Base-by-base conservation (phyloP, 2,888 invertebrate species). In the Aporophyla nigra region DNA sequence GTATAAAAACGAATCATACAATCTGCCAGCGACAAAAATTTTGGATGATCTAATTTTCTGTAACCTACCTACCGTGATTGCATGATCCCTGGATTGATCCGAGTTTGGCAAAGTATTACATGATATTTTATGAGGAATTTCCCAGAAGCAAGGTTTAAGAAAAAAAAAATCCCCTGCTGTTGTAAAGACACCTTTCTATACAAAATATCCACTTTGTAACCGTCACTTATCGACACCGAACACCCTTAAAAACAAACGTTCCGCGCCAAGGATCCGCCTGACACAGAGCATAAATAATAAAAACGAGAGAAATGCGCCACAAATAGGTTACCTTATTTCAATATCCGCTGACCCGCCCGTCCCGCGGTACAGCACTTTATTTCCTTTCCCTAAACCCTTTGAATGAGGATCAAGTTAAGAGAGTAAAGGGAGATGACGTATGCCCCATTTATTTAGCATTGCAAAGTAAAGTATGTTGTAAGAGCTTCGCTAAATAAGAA, bases 261-360 rank as follows among this genome's bases (percentile, higher is more conserved):
- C 10, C 12, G 5, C 16, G 33, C 33, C 46, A 14, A 72, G 33
- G 24, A 61, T 12, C 24, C 46, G 51, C 83, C 84, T 84, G 86
- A 85, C 84, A 82, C 71, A 77, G 71, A n/a, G 78, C 85, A 86
- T 90, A 87, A 89, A 90, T 91, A 92, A 90, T 88, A 87, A 86
- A 86, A 87, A 84, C 72, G 73, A 74, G 71, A 72, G 74, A 68
- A 83, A 80, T 84, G 76, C 71, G 78, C 85, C 80, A 84, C 85
- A 87, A 89, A 89, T 90, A 88, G 91, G 91, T 90, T 87, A 90
- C 91, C 91, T 91, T 92, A 92, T 93, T 93, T 92, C 92, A 93
- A 93, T 93, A 92, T 93, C 90, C 91, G 90, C 90, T 92, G 93
- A 93, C 93, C 93, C 91, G 74, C 78, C 82, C 88, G 83, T 84